These are phyloP conservation scores for Napeogenes inachia DNA, from an alignment of 2,888 invertebrate genomes.

Conservation along the genomic window DNA sequence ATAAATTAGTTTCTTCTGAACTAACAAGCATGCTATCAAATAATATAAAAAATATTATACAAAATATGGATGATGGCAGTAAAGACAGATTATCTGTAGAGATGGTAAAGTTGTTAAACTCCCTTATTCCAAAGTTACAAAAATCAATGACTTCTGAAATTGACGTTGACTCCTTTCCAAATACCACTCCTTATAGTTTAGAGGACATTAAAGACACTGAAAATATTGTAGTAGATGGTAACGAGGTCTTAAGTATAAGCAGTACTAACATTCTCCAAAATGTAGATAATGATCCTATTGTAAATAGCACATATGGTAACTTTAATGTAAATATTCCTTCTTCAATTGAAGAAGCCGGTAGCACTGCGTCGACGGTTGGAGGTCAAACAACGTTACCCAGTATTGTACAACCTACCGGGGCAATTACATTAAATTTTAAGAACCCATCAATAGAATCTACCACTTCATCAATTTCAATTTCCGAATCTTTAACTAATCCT, in stretches of 20 bases:
- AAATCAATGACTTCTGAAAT: slow-evolving; percentile 53
- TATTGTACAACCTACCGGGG: slow-evolving; percentile 15
- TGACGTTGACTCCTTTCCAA: slow-evolving; percentile 54
- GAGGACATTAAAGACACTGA: slow-evolving; percentile 70
- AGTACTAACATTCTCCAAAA: slow-evolving; percentile 55
- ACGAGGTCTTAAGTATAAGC: slow-evolving; percentile 32
- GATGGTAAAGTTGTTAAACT: slow-evolving; percentile 71
- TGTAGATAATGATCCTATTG: slow-evolving; percentile 47
- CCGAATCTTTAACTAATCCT: slow-evolving; percentile 15
- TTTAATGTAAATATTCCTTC: slow-evolving; percentile 55
- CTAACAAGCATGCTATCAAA: slow-evolving; percentile 75
- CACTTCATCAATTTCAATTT: slow-evolving; percentile 12
- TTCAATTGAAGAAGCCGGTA: slow-evolving; percentile 34
- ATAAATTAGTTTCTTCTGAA: slow-evolving; percentile 69
- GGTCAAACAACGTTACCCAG: slow-evolving; percentile 43
- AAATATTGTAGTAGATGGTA: slow-evolving; percentile 51
- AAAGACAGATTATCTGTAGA: slow-evolving; percentile 71
- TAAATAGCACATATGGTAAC: slow-evolving; percentile 55
- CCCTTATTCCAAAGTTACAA: slow-evolving; percentile 69
- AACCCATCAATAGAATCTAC: slow-evolving; percentile 3
- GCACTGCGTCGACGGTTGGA: slow-evolving; percentile 42
- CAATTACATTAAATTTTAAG: slow-evolving; percentile 9
- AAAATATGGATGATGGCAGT: slow-evolving; percentile 67
- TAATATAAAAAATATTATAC: slow-evolving; percentile 66
- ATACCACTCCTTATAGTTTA: slow-evolving; percentile 71